These are phyloP conservation scores for Gibbula magus DNA, from an alignment of 2,888 invertebrate species.

Conservation along the genomic window DNA sequence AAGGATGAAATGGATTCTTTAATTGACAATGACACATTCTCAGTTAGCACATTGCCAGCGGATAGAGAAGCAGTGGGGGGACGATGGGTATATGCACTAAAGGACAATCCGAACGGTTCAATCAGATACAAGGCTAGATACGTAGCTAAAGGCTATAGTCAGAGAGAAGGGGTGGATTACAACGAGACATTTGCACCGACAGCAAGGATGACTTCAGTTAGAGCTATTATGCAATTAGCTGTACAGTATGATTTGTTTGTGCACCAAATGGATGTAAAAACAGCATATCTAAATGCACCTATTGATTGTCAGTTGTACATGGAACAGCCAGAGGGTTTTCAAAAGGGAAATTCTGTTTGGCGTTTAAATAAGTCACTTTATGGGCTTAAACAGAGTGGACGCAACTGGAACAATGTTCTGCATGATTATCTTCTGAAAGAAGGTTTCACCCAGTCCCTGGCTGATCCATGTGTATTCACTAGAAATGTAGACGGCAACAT, in stretches of 20 bases:
- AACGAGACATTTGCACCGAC: constrained; percentile 49
- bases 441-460: no score
- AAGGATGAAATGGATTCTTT: constrained; percentile 42
- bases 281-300: no score
- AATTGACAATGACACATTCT: constrained; percentile 42
- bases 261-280: no score
- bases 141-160: constrained; percentile 45
- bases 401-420: no score
- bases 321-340: no score
- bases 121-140: constrained; percentile 40
- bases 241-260: constrained; percentile 38
- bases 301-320: no score
- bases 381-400: no score
- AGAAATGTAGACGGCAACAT: no score
- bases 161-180: constrained; percentile 43
- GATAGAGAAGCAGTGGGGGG: constrained; percentile 35
- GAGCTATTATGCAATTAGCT: constrained; percentile 42
- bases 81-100: constrained; percentile 42
- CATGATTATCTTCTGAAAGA: no score
- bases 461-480: no score
- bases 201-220: constrained; percentile 37
- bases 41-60: constrained; percentile 34
- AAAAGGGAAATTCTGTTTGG: no score
- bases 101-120: constrained; percentile 32
- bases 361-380: no score